Conservation (phyloP, 2,797 vertebrate species). For the Danio albolineatus region DNA sequence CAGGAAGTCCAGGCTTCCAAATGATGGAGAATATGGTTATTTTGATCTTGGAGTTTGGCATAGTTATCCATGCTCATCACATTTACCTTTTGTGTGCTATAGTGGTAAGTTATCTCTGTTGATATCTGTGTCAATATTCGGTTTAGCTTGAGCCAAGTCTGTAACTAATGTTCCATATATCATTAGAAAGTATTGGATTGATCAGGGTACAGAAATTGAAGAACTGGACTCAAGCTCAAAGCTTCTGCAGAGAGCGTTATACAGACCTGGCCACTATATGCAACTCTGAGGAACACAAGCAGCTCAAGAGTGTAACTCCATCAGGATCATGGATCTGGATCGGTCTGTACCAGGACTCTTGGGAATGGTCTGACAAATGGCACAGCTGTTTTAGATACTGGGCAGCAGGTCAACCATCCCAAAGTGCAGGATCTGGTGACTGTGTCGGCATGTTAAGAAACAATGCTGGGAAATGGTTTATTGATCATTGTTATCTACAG, state of each 20-base stretch:
- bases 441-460: conserved; percentile 16
- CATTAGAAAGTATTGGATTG: not conserved
- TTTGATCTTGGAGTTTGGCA: conserved; percentile 9
- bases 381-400: conserved; percentile 34
- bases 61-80: not conserved
- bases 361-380: conserved; percentile 48
- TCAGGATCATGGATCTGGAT: no score
- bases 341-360: conserved; percentile 27
- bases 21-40: not conserved
- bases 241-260: no score
- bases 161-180: not conserved
- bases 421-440: conserved; percentile 3
- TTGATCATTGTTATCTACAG: not conserved
- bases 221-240: no score
- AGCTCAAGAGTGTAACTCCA: no score
- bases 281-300: no score
- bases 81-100: conserved; percentile 15
- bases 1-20: not conserved
- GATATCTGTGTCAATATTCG: not conserved
- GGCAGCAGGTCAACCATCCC: conserved; percentile 30
- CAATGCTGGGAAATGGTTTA: conserved; percentile 38
- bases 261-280: no score
- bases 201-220: not conserved
- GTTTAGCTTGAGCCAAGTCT: not conserved
- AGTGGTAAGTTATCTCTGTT: no score